Conservation (phyloP, 2,888 invertebrate species). For the Drosophila yooni region DNA sequence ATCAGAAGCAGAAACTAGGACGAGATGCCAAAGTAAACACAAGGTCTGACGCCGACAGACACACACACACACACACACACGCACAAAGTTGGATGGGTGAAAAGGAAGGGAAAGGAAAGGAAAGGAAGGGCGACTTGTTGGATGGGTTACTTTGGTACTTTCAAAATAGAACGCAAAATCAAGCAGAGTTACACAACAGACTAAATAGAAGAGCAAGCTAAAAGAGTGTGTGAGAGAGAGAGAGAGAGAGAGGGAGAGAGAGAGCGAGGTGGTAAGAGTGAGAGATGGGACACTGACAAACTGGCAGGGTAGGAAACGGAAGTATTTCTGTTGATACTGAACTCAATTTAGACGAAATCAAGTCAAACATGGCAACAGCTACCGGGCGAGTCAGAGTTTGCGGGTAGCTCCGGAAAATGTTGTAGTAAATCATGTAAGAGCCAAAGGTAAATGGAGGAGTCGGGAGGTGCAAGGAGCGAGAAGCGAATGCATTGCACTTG, state of each 20-base stretch:
- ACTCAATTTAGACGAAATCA: constrained; percentile 82
- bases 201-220: constrained; percentile 11
- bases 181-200: constrained; percentile 69
- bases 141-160: constrained; percentile 57
- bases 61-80: constrained; percentile 22
- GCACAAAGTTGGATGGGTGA: constrained; percentile 8
- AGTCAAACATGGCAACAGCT: constrained; percentile 77
- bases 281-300: constrained; percentile 47
- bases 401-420: constrained; percentile 50
- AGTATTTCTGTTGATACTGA: constrained; percentile 81
- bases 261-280: background rate
- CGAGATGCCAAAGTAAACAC: constrained; percentile 72
- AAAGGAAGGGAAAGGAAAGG: background rate
- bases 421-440: constrained; percentile 80
- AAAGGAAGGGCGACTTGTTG: constrained; percentile 43
- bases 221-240: background rate
- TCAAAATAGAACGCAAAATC: constrained; percentile 65
- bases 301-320: constrained; percentile 72
- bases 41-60: constrained; percentile 38
- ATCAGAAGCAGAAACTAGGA: constrained; percentile 39
- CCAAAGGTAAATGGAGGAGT: constrained; percentile 59
- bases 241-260: background rate
- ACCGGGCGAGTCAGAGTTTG: constrained; percentile 18
- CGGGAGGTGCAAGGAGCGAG: background rate
- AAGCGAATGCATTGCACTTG: constrained; percentile 41